Evolutionary conservation across 2,113 vertebrate species (phyloP).

Genomic region (Lichenostomus cassidix): DNA sequence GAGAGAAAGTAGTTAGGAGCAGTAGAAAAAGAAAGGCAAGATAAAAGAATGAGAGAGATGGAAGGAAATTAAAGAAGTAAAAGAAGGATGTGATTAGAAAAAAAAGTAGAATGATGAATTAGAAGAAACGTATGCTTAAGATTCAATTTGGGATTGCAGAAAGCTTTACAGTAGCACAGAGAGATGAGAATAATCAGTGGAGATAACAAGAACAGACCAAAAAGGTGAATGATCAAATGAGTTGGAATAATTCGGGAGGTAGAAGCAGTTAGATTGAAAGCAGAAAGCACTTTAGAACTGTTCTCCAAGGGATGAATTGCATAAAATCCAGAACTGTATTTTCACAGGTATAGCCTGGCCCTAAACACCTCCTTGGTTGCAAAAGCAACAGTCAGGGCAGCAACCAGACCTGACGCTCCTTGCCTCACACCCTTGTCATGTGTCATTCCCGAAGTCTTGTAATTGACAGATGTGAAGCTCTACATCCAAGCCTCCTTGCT

Average conservation of each 20-base stretch:
- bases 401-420: not conserved
- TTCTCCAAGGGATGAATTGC: not conserved
- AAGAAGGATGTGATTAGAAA: not conserved
- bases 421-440: rapidly evolving
- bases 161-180: not conserved
- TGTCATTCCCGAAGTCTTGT: not conserved
- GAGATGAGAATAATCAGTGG: not conserved
- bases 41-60: not conserved
- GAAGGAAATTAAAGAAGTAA: not conserved
- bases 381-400: not conserved
- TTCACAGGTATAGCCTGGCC: not conserved
- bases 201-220: not conserved
- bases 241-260: not conserved
- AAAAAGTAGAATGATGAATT: not conserved
- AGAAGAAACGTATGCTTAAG: not conserved
- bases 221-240: not conserved
- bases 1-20: not conserved
- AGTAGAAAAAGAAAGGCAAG: not conserved
- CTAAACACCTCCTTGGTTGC: not conserved
- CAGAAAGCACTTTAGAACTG: not conserved
- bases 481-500: not conserved
- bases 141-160: not conserved
- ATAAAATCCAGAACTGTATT: not conserved
- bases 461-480: not conserved
- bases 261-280: not conserved